Conservation (phyloP, 37 sponge, comb jelly and placozoan species). For the Ianthella basta region DNA sequence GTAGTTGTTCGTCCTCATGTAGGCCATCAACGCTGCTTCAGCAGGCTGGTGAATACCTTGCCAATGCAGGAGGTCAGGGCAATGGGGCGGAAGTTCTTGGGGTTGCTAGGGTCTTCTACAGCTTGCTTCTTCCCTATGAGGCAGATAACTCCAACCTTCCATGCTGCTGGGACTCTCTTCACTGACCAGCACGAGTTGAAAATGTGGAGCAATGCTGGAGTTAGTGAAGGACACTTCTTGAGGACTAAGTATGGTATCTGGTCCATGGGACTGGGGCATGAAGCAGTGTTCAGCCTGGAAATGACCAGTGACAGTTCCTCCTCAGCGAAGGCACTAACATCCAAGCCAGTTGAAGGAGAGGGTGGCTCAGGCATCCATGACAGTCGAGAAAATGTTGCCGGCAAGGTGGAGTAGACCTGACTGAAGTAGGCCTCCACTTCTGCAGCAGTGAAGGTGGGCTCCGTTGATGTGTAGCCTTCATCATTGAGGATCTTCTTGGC, state of each 20-base stretch:
- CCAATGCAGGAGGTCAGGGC: conserved; percentile 31
- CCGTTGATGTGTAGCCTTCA: not conserved
- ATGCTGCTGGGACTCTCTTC: not conserved
- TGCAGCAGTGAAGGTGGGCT: not conserved
- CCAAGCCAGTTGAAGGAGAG: not conserved
- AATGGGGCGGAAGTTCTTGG: conserved; percentile 32
- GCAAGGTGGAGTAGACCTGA: not conserved
- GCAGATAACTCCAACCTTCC: conserved; percentile 18
- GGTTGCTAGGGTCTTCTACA: conserved; percentile 19
- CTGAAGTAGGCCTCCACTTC: conserved; percentile 9
- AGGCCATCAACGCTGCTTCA: not conserved
- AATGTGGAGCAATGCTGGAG: too few relatives aligned
- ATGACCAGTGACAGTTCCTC: too few relatives aligned
- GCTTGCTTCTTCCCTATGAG: conserved; percentile 27
- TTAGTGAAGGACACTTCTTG: too few relatives aligned
- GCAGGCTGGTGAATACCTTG: not conserved
- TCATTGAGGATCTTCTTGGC: conserved; percentile 20
- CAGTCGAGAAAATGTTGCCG: not conserved
- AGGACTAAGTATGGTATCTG: too few relatives aligned
- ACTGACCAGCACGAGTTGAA: conserved; percentile 27
- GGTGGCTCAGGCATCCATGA: not conserved
- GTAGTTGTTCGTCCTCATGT: conserved; percentile 22
- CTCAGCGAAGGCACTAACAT: too few relatives aligned
- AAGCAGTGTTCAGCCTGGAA: too few relatives aligned
- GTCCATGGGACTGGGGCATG: too few relatives aligned